These are phyloP conservation scores for Diadophis punctatus DNA, from an alignment of 2,113 vertebrate genomes.

Conservation along the genomic window DNA sequence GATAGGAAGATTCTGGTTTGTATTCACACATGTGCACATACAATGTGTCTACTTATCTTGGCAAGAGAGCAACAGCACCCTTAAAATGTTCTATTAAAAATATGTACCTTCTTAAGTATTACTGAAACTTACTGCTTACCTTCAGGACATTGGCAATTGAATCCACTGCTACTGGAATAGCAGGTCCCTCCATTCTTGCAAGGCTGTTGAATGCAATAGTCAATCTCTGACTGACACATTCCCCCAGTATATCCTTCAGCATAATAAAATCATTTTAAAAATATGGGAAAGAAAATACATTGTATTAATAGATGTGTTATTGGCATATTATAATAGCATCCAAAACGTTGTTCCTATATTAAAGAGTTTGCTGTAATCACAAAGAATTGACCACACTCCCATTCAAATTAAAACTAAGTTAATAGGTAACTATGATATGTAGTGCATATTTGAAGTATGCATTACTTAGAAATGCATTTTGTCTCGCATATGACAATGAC, in stretches of 20 bases:
- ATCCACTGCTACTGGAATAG: constrained; percentile 77
- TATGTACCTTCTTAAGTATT: not conserved
- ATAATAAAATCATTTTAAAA: constrained; percentile 7
- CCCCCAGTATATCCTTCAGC: constrained; percentile 80
- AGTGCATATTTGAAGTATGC: not conserved
- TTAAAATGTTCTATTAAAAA: not conserved
- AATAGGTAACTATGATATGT: not conserved
- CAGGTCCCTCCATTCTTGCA: constrained; percentile 91
- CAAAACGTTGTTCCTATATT: not conserved
- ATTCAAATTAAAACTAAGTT: not conserved
- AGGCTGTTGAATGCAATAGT: constrained; percentile 85
- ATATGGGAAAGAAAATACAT: not conserved
- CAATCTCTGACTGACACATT: constrained; percentile 85
- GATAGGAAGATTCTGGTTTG: not conserved
- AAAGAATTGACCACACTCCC: not conserved
- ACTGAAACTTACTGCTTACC: constrained; percentile 66
- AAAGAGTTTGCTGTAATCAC: not conserved
- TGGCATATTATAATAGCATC: not conserved
- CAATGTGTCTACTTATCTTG: not conserved
- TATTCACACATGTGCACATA: not conserved
- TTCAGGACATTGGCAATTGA: constrained; percentile 87
- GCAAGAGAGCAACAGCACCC: not conserved
- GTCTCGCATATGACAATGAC: not conserved
- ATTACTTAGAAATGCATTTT: not conserved
- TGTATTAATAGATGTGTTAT: not conserved